Base-by-base conservation (phyloP, 2,888 invertebrate genomes). In the Drosophila maculinotata region DNA sequence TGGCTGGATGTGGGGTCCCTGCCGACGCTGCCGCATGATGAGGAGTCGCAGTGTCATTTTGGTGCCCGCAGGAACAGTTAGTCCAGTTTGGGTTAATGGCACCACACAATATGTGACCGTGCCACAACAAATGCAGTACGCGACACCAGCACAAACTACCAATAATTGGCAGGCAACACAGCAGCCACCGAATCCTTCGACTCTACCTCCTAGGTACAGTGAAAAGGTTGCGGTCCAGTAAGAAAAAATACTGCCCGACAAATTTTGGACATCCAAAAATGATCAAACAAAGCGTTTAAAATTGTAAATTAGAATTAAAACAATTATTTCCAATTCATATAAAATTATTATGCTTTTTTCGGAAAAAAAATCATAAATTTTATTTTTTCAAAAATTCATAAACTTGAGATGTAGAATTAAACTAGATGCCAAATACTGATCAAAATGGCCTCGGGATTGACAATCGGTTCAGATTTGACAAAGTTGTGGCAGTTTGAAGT, bases 1-100 rank as follows among this genome's bases (percentile, higher is more conserved):
- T 8, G 36, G 45, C 12, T 26, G 4, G 56, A 0, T 59, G 4
- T 59, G 59, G 59, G 59, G 59, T 31, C 59, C 59, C n/a, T 59
- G 59, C 17, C 25, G 17, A 2, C 25, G 30, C 1, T 59, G 59
- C 30, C 28, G 59, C 1, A 14, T 20, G 8, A 2, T 23, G 8
- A 35, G n/a, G 23, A 15, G 30, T 14, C 30, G 36, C 28, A 38
- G 36, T 25, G 25, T 59, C 7, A 38, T 59, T 38, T n/a, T 57
- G 14, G 14, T 59, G 9, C 38, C 59, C 0, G 31, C 31, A 45
- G 12, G 1, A 4, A 31, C 31, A 45, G 12, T 1, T 20, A 17
- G 17, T 17, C n/a, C n/a, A 7, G 56, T 39, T 12, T 12, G 38
- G 1, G 38, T 49, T 1, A 4, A 36, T 0, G 28, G 17, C 8